Conservation (phyloP, 2,113 vertebrate species). For the Gavia stellata region DNA sequence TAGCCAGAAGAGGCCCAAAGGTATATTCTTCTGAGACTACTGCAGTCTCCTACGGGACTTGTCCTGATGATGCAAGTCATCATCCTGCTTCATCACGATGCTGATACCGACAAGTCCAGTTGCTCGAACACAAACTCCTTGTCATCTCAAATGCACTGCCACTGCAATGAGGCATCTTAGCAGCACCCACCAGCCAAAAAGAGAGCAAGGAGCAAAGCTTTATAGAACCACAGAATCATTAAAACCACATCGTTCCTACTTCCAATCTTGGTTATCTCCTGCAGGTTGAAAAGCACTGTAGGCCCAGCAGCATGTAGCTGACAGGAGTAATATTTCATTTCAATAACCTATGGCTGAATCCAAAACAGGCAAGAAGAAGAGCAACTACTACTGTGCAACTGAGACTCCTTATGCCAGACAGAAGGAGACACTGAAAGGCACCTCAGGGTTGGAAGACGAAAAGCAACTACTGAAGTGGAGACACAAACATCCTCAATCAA, state of each 20-base stretch:
- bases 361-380: background rate
- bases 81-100: background rate
- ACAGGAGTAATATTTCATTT: too few species aligned
- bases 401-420: background rate
- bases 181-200: background rate
- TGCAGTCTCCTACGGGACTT: too few species aligned
- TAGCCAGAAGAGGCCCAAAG: background rate
- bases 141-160: background rate
- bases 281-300: background rate
- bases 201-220: background rate
- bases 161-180: background rate
- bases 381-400: accelerated
- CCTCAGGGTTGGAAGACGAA: background rate
- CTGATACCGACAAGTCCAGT: background rate
- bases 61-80: background rate
- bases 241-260: background rate
- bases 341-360: background rate
- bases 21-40: background rate
- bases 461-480: background rate
- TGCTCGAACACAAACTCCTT: background rate
- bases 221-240: accelerated
- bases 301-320: background rate
- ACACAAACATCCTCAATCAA: background rate
- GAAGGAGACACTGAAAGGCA: background rate
- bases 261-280: background rate